A percentile compares a stretch with the other conserved stretches of the same genome.
Evolutionary conservation across 1,140 invertebrate species (phyloP).

Genomic region (Pogonus chalceus): DNA sequence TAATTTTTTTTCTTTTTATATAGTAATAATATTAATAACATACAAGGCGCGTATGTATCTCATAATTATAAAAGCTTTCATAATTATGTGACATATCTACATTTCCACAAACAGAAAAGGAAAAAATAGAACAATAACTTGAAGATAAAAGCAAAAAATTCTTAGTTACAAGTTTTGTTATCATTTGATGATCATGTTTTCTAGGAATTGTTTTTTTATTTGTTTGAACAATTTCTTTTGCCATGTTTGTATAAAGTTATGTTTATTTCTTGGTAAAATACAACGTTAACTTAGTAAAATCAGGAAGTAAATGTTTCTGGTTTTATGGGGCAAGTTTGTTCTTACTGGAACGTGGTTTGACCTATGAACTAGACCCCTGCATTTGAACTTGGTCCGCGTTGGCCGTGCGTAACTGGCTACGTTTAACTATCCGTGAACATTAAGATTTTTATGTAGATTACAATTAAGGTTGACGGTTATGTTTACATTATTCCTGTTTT

Average conservation of each 20-base stretch:
- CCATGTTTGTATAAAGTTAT: too few relatives aligned
- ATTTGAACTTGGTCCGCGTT: not conserved
- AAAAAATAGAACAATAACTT: too few relatives aligned
- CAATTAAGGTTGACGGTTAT: not conserved
- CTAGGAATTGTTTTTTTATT: too few relatives aligned
- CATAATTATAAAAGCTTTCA: not conserved
- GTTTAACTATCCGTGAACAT: not conserved
- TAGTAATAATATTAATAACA: not conserved
- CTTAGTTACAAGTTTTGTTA: too few relatives aligned
- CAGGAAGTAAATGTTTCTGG: not conserved
- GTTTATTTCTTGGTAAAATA: not conserved
- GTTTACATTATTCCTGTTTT: not conserved
- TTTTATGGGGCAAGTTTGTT: not conserved
- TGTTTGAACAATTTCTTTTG: too few relatives aligned
- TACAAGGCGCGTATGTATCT: not conserved
- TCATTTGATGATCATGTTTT: too few relatives aligned
- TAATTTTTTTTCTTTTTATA: not conserved
- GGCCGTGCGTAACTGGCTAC: not conserved
- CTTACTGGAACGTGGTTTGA: not conserved
- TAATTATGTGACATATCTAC: not conserved
- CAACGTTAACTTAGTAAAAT: not conserved
- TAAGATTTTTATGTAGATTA: slow-evolving; percentile 1
- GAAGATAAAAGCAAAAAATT: too few relatives aligned
- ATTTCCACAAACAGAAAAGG: too few relatives aligned
- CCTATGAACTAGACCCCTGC: not conserved